Conservation (phyloP, 2,888 invertebrate genomes). For the Quadroppia sp. region DNA sequence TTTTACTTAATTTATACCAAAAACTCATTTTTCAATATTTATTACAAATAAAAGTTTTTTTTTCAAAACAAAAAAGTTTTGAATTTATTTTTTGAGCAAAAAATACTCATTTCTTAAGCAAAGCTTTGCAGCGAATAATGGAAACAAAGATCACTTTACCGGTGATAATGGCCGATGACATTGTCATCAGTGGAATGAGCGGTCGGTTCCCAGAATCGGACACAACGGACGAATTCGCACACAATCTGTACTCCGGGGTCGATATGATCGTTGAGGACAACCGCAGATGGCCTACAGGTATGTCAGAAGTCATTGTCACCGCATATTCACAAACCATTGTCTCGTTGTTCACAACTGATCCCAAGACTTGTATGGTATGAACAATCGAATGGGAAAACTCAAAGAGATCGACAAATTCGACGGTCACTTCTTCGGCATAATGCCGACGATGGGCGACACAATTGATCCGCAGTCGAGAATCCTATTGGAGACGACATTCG, state of each 20-base stretch:
- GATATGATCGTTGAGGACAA: not conserved
- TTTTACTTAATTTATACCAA: no score
- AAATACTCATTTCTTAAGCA: no score
- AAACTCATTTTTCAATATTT: no score
- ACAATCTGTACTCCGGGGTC: not conserved
- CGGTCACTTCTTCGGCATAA: slow-evolving; percentile 82
- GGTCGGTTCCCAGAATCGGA: not conserved
- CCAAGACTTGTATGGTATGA: slow-evolving; percentile 69
- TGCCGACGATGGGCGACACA: slow-evolving; percentile 80
- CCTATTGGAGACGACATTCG: slow-evolving; percentile 84
- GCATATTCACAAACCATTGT: no score
- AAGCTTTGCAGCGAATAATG: no score
- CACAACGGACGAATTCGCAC: not conserved
- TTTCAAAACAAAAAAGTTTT: no score
- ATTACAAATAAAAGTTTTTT: no score
- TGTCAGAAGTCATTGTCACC: no score
- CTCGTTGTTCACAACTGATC: not conserved
- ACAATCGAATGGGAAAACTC: slow-evolving; percentile 63
- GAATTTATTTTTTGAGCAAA: no score
- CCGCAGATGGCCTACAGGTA: not conserved
- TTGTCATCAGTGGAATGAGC: not conserved
- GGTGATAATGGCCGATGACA: no score
- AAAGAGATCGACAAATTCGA: slow-evolving; percentile 76
- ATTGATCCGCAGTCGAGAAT: slow-evolving; percentile 89
- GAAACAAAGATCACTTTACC: no score